A percentile compares a stretch with the other conserved stretches of the same genome.
phyloP scores from a whole-genome alignment of 92 coral and sea anemone genomes.

The Hydrozoanthus gracilis region DNA sequence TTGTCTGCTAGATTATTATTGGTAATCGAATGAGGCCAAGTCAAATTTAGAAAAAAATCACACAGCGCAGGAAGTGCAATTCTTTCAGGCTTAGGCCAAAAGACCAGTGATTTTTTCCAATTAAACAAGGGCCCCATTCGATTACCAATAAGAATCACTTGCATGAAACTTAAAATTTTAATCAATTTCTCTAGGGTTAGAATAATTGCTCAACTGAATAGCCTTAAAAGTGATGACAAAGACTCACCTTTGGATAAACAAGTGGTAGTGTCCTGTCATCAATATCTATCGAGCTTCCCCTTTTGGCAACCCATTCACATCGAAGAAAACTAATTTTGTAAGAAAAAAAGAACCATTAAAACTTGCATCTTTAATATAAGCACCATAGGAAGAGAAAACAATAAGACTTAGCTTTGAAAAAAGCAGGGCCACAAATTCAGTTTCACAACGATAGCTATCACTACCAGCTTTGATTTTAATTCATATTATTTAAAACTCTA shows the following conservation, averaged over 20 bases:
- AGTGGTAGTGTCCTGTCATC: conserved; percentile 36
- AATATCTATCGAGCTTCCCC: conserved; percentile 40
- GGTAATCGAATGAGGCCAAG: too few species aligned
- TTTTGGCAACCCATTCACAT: conserved; percentile 49
- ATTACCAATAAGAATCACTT: too few species aligned
- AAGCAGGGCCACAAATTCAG: background rate
- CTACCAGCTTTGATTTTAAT: background rate
- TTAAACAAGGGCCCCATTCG: too few species aligned
- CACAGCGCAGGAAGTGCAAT: too few species aligned
- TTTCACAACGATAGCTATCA: background rate
- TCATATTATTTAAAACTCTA: background rate
- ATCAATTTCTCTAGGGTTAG: too few species aligned
- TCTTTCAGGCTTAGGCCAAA: too few species aligned
- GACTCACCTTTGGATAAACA: conserved; percentile 51
- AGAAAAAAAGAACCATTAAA: background rate
- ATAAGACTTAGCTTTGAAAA: background rate
- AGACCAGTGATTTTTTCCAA: too few species aligned
- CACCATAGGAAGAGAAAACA: conserved; percentile 2
- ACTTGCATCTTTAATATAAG: background rate
- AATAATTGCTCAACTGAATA: background rate
- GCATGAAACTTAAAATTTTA: too few species aligned
- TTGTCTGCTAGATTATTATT: too few species aligned
- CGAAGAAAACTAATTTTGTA: conserved; percentile 44
- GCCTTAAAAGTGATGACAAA: background rate
- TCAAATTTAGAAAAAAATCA: too few species aligned